Percentiles rank a stretch among this genome's conserved stretches.
Evolutionary conservation across 2,888 invertebrate species (phyloP).

Genomic region (Cremastobaeus sp.): DNA sequence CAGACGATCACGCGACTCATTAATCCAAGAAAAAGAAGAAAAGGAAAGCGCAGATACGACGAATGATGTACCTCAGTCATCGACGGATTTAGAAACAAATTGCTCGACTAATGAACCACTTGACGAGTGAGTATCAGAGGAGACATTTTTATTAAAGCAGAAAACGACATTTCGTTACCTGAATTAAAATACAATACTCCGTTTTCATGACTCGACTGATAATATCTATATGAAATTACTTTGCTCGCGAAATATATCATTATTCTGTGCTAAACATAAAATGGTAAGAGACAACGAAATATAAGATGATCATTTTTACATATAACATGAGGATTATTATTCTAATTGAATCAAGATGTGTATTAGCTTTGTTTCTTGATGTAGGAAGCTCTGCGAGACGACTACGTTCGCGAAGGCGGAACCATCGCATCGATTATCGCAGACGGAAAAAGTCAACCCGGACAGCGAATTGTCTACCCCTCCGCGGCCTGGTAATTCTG

Average conservation of each 20-base stretch:
- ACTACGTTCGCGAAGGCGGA: constrained; percentile 60
- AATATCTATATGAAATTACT: too few relatives aligned
- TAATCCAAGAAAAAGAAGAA: constrained; percentile 31
- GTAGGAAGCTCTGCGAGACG: constrained; percentile 67
- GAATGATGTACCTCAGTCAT: constrained; percentile 9
- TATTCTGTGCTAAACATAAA: too few relatives aligned
- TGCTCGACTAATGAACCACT: constrained; percentile 48
- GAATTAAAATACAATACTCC: neutral
- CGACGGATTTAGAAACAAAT: constrained; percentile 28
- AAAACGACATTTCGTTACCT: neutral
- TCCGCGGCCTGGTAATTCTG: constrained; percentile 68
- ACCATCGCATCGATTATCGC: constrained; percentile 32
- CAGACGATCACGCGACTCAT: constrained; percentile 63
- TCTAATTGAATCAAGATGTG: constrained; percentile 46
- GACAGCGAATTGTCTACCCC: constrained; percentile 60
- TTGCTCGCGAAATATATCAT: too few relatives aligned
- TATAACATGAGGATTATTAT: constrained; percentile 9
- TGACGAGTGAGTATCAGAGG: constrained; percentile 40
- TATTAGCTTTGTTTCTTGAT: constrained; percentile 64
- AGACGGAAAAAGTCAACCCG: constrained; percentile 38
- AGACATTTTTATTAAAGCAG: neutral
- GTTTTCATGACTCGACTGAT: too few relatives aligned
- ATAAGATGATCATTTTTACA: too few relatives aligned
- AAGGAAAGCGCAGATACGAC: constrained; percentile 18
- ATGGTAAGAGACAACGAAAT: too few relatives aligned